Conservation (phyloP, 2,797 vertebrate genomes). For the Poeciliopsis presidionis region DNA sequence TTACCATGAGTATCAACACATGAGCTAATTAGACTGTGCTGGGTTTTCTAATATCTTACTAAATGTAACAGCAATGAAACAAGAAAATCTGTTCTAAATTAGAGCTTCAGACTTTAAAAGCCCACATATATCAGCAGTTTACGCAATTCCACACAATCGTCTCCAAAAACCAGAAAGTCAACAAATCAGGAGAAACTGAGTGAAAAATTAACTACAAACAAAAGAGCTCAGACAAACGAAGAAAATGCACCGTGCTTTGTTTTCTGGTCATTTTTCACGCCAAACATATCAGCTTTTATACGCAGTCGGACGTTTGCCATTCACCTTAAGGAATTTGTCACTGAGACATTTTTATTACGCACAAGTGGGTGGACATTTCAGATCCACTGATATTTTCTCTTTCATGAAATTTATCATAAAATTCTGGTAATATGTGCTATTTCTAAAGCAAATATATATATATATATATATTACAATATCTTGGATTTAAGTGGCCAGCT, state of each 20-base stretch:
- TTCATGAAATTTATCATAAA: not conserved
- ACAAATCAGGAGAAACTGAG: not conserved
- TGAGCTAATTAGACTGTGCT: not conserved
- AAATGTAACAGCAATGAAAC: not conserved
- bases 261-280: not conserved
- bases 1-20: not conserved
- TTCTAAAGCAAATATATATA: not conserved
- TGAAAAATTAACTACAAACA: not conserved
- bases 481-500: too few species aligned
- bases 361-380: not conserved
- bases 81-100: not conserved
- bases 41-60: not conserved
- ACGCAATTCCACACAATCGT: not conserved
- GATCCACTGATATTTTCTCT: not conserved
- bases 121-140: not conserved
- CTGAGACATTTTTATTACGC: not conserved
- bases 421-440: not conserved
- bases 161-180: not conserved
- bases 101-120: not conserved
- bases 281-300: not conserved
- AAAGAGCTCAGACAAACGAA: not conserved
- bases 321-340: too few species aligned
- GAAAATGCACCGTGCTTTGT: too few species aligned
- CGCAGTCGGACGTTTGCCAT: too few species aligned
- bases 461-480: too few species aligned